Conservation (phyloP, 2,888 invertebrate genomes). For the Trachelus iudaicus region DNA sequence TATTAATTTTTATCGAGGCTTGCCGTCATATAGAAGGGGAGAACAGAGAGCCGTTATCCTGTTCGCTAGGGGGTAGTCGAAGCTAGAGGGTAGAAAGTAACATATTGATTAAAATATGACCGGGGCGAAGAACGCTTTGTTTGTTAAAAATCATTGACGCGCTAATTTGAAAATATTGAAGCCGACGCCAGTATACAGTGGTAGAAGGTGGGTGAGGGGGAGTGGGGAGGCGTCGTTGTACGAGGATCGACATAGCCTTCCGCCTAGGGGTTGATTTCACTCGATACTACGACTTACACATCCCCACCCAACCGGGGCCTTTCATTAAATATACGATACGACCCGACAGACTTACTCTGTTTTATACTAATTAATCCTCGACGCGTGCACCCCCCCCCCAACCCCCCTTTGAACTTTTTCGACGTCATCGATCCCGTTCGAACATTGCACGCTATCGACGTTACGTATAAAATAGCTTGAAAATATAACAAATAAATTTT, state of each 20-base stretch:
- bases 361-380: conserved; percentile 35
- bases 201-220: conserved; percentile 10
- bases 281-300: conserved; percentile 30
- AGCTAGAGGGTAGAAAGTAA: conserved; percentile 29
- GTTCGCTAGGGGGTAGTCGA: conserved; percentile 21
- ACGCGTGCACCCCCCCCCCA: neutral
- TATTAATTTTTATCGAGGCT: conserved; percentile 61
- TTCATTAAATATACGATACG: conserved; percentile 43
- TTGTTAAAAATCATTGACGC: conserved; percentile 57
- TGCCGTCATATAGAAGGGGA: conserved; percentile 35
- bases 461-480: neutral
- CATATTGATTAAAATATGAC: conserved; percentile 63
- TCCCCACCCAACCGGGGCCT: conserved; percentile 24
- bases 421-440: conserved; percentile 1
- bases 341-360: conserved; percentile 27
- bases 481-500: conserved; percentile 37
- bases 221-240: neutral
- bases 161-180: conserved; percentile 63
- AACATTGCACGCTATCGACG: neutral
- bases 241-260: conserved; percentile 16
- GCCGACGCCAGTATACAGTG: conserved; percentile 28
- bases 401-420: conserved; percentile 22
- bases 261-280: neutral
- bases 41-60: conserved; percentile 16
- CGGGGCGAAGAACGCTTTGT: conserved; percentile 59